Conservation (phyloP, 2,797 vertebrate species). For the Esox lucius region DNA sequence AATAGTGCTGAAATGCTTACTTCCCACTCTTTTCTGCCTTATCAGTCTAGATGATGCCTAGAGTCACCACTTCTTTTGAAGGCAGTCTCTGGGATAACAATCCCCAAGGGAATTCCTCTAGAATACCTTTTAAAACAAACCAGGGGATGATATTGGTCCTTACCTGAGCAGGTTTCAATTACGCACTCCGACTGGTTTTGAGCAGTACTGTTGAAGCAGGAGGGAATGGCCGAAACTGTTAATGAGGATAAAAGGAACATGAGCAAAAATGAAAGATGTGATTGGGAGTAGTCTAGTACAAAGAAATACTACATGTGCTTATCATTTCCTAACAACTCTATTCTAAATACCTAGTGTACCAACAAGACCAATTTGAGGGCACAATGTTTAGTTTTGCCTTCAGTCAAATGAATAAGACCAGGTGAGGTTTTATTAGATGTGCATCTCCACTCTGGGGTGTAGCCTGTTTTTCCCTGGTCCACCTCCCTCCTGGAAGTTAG, state of each 20-base stretch:
- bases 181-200: background rate
- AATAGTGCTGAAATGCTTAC: background rate
- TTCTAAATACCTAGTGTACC: too few relatives aligned
- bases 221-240: background rate
- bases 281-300: background rate
- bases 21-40: background rate
- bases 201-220: conserved; percentile 39
- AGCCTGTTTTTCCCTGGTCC: too few relatives aligned
- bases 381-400: too few relatives aligned
- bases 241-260: background rate
- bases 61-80: background rate
- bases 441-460: too few relatives aligned
- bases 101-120: background rate
- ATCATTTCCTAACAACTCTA: too few relatives aligned
- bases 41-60: background rate
- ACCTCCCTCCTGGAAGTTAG: too few relatives aligned
- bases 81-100: background rate
- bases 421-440: too few relatives aligned
- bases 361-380: too few relatives aligned
- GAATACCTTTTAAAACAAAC: background rate
- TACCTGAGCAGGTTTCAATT: conserved; percentile 55
- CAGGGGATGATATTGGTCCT: conserved; percentile 20
- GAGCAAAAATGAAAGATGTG: background rate
- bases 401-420: too few relatives aligned
- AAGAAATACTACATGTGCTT: too few relatives aligned